Percentiles rank a stretch among this genome's conserved stretches.
phyloP scores from a whole-genome alignment of 2,797 vertebrate genomes.

The Melanotaenia parkinsoni region DNA sequence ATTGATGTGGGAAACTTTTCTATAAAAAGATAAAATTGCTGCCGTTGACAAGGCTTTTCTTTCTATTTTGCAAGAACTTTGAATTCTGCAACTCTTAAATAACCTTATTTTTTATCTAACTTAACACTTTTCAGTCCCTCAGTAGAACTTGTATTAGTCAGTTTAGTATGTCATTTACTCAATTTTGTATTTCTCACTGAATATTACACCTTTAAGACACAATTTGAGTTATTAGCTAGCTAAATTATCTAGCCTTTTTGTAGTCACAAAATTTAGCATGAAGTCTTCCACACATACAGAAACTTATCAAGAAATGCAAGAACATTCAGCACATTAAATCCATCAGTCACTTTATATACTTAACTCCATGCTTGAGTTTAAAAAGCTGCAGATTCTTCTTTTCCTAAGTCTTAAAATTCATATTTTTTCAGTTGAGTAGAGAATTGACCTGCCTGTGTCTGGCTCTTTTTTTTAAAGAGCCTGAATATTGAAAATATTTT shows the following conservation, averaged over 20 bases:
- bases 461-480: background rate
- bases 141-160: constrained; percentile 70
- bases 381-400: constrained; percentile 16
- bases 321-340: constrained; percentile 47
- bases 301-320: constrained; percentile 59
- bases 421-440: constrained; percentile 14
- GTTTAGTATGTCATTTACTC: constrained; percentile 69
- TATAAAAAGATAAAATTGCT: constrained; percentile 68
- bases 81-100: constrained; percentile 49
- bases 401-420: constrained; percentile 8
- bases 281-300: constrained; percentile 76
- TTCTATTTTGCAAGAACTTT: constrained; percentile 53
- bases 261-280: constrained; percentile 63
- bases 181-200: constrained; percentile 69
- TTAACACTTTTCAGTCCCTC: constrained; percentile 62
- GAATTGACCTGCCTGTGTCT: constrained; percentile 13
- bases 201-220: constrained; percentile 62
- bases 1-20: constrained; percentile 53
- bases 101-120: constrained; percentile 53
- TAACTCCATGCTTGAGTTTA: constrained; percentile 12
- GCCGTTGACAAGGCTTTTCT: constrained; percentile 61
- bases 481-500: background rate
- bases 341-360: constrained; percentile 22
- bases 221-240: constrained; percentile 65
- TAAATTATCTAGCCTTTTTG: constrained; percentile 65